These are phyloP conservation scores for Pangasius sanitwongsei DNA, from an alignment of 2,797 vertebrate genomes.

Conservation along the genomic window DNA sequence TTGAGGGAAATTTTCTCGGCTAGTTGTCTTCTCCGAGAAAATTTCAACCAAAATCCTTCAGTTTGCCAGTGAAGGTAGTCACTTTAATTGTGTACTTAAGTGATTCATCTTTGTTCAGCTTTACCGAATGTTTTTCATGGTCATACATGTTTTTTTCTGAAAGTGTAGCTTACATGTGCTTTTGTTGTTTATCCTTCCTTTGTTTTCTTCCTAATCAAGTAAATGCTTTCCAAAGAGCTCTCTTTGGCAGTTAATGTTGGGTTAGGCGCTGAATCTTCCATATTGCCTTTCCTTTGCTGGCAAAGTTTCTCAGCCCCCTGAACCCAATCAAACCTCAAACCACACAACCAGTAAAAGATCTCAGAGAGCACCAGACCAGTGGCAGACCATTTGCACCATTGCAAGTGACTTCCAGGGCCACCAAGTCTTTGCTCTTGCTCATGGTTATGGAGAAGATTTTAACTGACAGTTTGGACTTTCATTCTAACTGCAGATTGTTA, in stretches of 20 bases:
- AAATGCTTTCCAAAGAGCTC: not conserved
- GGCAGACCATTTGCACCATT: not conserved
- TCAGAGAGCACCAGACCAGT: not conserved
- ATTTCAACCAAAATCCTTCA: constrained; percentile 2
- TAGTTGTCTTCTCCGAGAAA: not conserved
- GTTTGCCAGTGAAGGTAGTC: not conserved
- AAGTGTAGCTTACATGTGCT: not conserved
- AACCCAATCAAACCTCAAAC: not conserved
- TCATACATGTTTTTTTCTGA: not conserved
- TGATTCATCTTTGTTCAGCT: not conserved
- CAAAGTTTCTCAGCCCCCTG: not conserved
- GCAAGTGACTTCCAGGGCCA: not conserved
- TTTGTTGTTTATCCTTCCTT: not conserved
- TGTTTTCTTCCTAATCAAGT: not conserved
- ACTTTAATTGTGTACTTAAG: not conserved
- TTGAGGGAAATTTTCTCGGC: no score
- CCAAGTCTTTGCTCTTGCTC: not conserved
- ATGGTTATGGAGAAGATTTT: not conserved
- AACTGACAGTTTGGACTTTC: not conserved
- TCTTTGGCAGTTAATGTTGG: not conserved
- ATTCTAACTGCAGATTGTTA: not conserved
- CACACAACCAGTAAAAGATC: not conserved
- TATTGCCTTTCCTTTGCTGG: not conserved
- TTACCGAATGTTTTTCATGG: not conserved
- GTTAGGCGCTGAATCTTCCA: no score